Evolutionary conservation across 2,888 invertebrate genomes (phyloP).

Genomic region (Cyclophora punctaria): DNA sequence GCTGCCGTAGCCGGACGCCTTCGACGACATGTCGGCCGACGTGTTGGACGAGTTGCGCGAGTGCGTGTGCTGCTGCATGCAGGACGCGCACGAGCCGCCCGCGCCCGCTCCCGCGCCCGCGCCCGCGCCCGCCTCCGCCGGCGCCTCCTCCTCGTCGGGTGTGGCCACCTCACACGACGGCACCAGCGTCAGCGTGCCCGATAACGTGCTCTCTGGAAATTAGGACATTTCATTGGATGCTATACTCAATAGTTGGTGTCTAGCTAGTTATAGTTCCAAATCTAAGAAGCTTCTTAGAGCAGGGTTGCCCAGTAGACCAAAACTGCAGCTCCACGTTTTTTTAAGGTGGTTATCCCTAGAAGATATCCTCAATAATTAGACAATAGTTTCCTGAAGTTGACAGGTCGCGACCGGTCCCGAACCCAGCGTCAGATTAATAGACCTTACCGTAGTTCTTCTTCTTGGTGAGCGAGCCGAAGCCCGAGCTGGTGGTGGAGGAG

Average conservation of each 20-base stretch:
- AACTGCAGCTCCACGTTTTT: too few species aligned
- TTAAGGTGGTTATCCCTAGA: too few species aligned
- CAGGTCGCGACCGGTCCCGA: too few species aligned
- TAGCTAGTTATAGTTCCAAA: too few species aligned
- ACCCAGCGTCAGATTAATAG: neutral
- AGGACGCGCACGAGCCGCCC: constrained; percentile 35
- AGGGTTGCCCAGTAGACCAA: too few species aligned
- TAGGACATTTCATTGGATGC: too few species aligned
- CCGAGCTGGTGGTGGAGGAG: constrained; percentile 87
- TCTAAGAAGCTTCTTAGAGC: too few species aligned
- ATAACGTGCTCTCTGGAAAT: constrained; percentile 39
- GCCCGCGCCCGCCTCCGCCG: constrained; percentile 24
- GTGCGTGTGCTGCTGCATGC: constrained; percentile 74
- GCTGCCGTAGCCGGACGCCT: constrained; percentile 94
- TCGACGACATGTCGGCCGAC: constrained; percentile 76
- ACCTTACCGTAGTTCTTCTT: constrained; percentile 75
- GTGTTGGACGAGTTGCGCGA: constrained; percentile 86
- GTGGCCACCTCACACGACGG: constrained; percentile 54
- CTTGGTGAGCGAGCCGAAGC: constrained; percentile 90
- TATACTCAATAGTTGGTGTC: too few species aligned
- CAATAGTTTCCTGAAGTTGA: too few species aligned
- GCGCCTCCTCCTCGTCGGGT: constrained; percentile 50
- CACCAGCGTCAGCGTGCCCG: constrained; percentile 46
- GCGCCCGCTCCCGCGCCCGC: constrained; percentile 19
- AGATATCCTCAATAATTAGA: too few species aligned